These are phyloP conservation scores for Sinocyclocheilus grahami DNA, from an alignment of 2,113 vertebrate genomes.

Conservation along the genomic window DNA sequence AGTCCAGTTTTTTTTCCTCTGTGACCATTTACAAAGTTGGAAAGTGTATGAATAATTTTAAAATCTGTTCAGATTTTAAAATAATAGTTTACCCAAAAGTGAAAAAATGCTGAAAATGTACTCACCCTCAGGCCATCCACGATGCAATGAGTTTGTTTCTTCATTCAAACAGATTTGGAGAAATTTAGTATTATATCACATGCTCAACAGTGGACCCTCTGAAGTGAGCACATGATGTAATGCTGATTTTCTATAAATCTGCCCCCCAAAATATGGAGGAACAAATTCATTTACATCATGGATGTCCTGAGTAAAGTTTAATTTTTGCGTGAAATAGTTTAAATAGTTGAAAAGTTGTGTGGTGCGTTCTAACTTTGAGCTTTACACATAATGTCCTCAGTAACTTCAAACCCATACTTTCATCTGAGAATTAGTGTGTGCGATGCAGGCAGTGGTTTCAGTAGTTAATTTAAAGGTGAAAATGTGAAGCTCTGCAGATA, in stretches of 20 bases:
- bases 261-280: too few relatives aligned
- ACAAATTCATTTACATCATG: background rate
- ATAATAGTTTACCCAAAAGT: too few relatives aligned
- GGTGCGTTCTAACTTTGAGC: background rate
- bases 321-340: background rate
- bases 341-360: background rate
- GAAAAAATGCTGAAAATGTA: too few relatives aligned
- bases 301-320: background rate
- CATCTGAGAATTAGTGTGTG: background rate
- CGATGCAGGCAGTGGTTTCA: background rate
- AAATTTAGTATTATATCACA: too few relatives aligned
- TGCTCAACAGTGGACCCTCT: background rate
- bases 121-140: too few relatives aligned
- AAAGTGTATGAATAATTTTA: too few relatives aligned
- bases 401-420: background rate
- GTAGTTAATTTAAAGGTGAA: conserved; percentile 49
- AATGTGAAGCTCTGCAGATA: conserved; percentile 51
- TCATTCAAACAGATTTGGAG: too few relatives aligned
- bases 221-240: background rate
- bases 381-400: background rate
- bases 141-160: too few relatives aligned
- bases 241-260: background rate
- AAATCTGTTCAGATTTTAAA: too few relatives aligned
- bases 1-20: too few relatives aligned
- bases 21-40: too few relatives aligned